phyloP scores from a whole-genome alignment of 2,888 invertebrate genomes.

The Lydus trimaculatus region DNA sequence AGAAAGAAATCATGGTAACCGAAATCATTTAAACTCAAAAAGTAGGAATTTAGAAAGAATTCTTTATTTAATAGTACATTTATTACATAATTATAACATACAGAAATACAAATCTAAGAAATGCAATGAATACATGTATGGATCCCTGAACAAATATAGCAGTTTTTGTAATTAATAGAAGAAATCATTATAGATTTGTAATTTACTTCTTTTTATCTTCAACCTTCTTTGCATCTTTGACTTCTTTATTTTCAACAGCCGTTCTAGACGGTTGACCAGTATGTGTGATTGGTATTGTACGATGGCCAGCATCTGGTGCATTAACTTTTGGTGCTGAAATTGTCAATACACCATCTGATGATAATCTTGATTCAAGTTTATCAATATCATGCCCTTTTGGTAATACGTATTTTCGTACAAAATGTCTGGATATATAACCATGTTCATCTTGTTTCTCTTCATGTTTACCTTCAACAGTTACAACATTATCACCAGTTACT shows the following conservation, averaged over 20 bases:
- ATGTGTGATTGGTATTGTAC: constrained; percentile 60
- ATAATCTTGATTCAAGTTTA: constrained; percentile 75
- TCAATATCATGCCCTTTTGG: constrained; percentile 78
- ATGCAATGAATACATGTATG: no score
- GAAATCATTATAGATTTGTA: neutral
- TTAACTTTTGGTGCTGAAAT: constrained; percentile 69
- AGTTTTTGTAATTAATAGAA: no score
- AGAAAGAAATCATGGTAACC: no score
- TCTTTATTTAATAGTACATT: no score
- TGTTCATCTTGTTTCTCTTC: constrained; percentile 79
- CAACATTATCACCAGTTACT: constrained; percentile 68
- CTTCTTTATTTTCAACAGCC: neutral
- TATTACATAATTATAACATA: no score
- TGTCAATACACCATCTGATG: constrained; percentile 77
- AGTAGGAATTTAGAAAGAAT: no score
- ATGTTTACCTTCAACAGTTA: constrained; percentile 81
- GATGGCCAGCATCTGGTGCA: constrained; percentile 51
- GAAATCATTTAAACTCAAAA: no score
- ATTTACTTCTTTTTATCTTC: neutral
- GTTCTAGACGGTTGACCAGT: constrained; percentile 49
- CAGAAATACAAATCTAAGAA: no score
- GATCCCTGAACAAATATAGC: no score
- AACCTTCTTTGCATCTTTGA: neutral
- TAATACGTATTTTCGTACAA: constrained; percentile 75
- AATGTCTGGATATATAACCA: constrained; percentile 78